Conservation (phyloP, 2,888 invertebrate genomes). For the Pristionchus arcanus region DNA sequence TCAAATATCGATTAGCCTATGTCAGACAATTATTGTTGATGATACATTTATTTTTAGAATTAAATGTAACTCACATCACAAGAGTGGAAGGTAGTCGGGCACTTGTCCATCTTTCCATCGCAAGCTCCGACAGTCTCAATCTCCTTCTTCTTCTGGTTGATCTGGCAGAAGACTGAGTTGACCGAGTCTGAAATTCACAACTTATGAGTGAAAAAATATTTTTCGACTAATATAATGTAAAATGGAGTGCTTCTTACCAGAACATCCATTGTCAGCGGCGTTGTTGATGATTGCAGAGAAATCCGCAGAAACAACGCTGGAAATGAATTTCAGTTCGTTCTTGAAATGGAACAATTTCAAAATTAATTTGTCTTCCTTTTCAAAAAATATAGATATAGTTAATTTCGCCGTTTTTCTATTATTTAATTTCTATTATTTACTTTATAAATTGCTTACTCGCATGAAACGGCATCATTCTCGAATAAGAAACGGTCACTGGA, state of each 20-base stretch:
- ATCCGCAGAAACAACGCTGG: background rate
- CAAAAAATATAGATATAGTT: too few species aligned
- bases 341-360: too few species aligned
- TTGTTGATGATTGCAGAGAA: background rate
- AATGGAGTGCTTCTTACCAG: background rate
- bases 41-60: background rate
- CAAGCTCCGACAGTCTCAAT: conserved; percentile 17
- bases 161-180: background rate
- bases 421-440: too few species aligned
- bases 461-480: background rate
- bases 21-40: background rate
- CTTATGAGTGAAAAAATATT: too few species aligned
- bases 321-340: background rate
- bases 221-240: background rate
- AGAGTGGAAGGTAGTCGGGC: background rate
- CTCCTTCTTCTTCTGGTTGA: background rate
- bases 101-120: conserved; percentile 22
- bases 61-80: conserved; percentile 2
- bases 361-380: too few species aligned
- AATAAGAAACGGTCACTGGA: background rate
- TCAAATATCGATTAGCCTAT: background rate
- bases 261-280: background rate
- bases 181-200: background rate
- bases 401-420: too few species aligned
- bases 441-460: background rate